Percentiles rank a stretch among this genome's conserved stretches.
These are phyloP conservation scores for Trididemnum miniatum DNA, from an alignment of 23 tunicate species.

Conservation along the genomic window DNA sequence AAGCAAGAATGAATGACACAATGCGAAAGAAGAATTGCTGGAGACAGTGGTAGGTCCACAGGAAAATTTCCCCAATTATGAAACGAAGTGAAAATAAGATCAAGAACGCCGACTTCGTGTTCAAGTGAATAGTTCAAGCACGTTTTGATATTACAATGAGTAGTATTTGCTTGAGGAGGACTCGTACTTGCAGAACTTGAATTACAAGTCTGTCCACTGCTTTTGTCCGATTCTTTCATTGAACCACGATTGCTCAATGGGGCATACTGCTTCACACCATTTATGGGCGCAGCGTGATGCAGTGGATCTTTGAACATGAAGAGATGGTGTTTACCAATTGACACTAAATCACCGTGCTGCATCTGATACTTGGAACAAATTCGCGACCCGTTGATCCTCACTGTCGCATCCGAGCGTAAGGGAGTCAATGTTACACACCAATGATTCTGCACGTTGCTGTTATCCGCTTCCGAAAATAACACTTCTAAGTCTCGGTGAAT, in stretches of 20 bases:
- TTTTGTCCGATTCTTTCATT: neutral
- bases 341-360: constrained; percentile 37
- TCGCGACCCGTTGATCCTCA: neutral
- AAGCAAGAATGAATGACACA: constrained; percentile 48
- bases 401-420: neutral
- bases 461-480: neutral
- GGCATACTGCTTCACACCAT: neutral
- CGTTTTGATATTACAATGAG: neutral
- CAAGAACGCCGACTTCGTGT: constrained; percentile 19
- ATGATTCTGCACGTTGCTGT: neutral
- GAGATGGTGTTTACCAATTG: constrained; percentile 37
- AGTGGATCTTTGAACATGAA: constrained; percentile 53
- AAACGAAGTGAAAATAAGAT: constrained; percentile 39
- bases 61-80: constrained; percentile 15
- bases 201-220: neutral
- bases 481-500: constrained; percentile 2
- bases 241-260: neutral
- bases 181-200: neutral
- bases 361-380: neutral
- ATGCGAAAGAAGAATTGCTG: constrained; percentile 28
- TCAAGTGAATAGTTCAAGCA: constrained; percentile 29
- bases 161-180: neutral
- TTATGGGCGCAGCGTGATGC: neutral
- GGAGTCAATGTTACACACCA: constrained; percentile 28
- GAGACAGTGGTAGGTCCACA: constrained; percentile 21